A percentile compares a stretch with the other conserved stretches of the same genome.
Evolutionary conservation across 2,888 invertebrate species (phyloP).

Genomic region (Drosophila quinaria): DNA sequence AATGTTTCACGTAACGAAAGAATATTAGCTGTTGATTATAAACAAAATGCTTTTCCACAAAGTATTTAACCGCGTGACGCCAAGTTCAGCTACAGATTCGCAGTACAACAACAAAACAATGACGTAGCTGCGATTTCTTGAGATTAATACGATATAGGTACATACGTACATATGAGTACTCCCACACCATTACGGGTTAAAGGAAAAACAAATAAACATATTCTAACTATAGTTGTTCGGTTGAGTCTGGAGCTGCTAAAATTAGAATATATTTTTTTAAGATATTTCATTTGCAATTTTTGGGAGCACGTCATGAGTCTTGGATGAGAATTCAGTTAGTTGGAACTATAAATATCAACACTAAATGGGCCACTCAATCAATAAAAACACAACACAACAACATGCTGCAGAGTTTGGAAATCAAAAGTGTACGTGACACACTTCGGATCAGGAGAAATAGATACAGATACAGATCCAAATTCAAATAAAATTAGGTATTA

Average conservation of each 20-base stretch:
- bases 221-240: conserved; percentile 55
- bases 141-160: conserved; percentile 32
- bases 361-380: conserved; percentile 77
- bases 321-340: conserved; percentile 28
- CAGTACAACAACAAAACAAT: conserved; percentile 47
- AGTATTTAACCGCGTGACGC: conserved; percentile 68
- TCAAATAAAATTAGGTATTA: conserved; percentile 6
- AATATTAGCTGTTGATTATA: conserved; percentile 73
- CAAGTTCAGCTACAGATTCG: conserved; percentile 71
- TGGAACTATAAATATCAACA: conserved; percentile 61
- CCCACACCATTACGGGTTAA: conserved; percentile 44
- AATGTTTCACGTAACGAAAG: conserved; percentile 73
- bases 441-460: conserved; percentile 40
- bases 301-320: conserved; percentile 48
- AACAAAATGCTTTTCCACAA: conserved; percentile 62
- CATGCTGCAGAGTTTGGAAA: conserved; percentile 21
- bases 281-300: conserved; percentile 49
- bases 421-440: conserved; percentile 67
- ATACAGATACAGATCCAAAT: conserved; percentile 9
- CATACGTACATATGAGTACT: conserved; percentile 24
- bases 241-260: conserved; percentile 49
- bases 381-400: conserved; percentile 61
- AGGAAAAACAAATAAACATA: conserved; percentile 50
- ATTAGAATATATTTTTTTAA: conserved; percentile 37
- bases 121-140: conserved; percentile 41